These are phyloP conservation scores for Astreopora myriophthalma DNA, from an alignment of 64 coral and sea anemone genomes.

Conservation along the genomic window DNA sequence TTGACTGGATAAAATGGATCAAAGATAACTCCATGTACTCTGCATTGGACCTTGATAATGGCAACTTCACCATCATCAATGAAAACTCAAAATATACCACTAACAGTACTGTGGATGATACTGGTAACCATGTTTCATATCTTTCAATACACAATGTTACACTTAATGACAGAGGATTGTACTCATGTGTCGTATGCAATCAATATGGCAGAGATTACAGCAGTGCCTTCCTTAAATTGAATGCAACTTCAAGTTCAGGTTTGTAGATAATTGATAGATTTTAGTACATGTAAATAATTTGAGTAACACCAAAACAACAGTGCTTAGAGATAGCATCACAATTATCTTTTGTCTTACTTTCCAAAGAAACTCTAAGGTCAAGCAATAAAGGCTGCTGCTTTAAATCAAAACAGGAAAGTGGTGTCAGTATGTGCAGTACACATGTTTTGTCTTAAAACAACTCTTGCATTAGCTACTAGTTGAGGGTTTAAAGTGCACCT, in stretches of 20 bases:
- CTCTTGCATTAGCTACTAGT: too few species aligned
- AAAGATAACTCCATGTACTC: neutral
- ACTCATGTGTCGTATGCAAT: conserved; percentile 65
- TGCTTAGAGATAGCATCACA: too few species aligned
- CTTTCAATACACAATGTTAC: conserved; percentile 47
- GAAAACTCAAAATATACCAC: conserved; percentile 36
- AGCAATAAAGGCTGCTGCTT: too few species aligned
- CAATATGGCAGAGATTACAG: conserved; percentile 53
- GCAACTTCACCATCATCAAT: conserved; percentile 3
- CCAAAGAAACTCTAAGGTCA: too few species aligned
- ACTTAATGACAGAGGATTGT: conserved; percentile 12
- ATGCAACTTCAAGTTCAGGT: neutral
- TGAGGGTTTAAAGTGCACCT: too few species aligned
- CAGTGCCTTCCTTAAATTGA: neutral
- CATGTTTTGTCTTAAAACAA: too few species aligned
- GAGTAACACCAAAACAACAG: too few species aligned
- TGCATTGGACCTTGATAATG: conserved; percentile 40
- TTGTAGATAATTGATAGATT: neutral
- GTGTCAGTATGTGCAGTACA: too few species aligned
- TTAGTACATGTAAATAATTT: neutral
- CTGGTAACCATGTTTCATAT: neutral
- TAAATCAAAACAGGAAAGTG: too few species aligned
- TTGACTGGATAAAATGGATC: conserved; percentile 63
- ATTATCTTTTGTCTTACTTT: too few species aligned
- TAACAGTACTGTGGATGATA: neutral